A percentile compares a stretch with the other conserved stretches of the same genome.
These are phyloP conservation scores for Daktulosphaira vitifoliae DNA, from an alignment of 1,140 invertebrate genomes.

Conservation along the genomic window DNA sequence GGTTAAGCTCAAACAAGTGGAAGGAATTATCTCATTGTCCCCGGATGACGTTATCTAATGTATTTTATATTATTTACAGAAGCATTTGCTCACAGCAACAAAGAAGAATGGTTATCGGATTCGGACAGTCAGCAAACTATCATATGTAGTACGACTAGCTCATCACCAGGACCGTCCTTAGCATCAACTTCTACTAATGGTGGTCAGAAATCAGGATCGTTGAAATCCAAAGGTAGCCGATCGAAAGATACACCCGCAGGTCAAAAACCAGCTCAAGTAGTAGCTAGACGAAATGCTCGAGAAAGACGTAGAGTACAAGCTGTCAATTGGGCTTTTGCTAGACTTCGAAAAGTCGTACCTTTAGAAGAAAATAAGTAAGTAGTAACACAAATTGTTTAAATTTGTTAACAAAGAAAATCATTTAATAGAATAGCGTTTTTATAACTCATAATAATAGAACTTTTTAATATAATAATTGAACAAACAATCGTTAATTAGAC, in stretches of 20 bases:
- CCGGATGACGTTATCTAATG: no score
- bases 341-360: conserved; percentile 47
- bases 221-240: conserved; percentile 13
- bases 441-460: no score
- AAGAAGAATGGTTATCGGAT: conserved; percentile 30
- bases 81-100: conserved; percentile 11
- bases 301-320: conserved; percentile 51
- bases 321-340: conserved; percentile 49
- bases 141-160: conserved; percentile 20
- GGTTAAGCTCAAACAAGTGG: no score
- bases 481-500: no score
- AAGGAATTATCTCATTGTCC: no score
- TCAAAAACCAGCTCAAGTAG: conserved; percentile 47
- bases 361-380: conserved; percentile 43
- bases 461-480: no score
- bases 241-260: conserved; percentile 29
- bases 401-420: no score
- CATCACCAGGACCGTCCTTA: conserved; percentile 3
- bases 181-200: not conserved
- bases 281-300: conserved; percentile 50
- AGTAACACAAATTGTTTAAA: no score
- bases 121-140: conserved; percentile 34
- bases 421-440: no score
- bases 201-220: conserved; percentile 3
- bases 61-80: not conserved